Percentiles rank a stretch among this genome's conserved stretches.
These are phyloP conservation scores for Sarcophilus harrisii DNA, from an alignment of 2,797 vertebrate species.

Conservation along the genomic window DNA sequence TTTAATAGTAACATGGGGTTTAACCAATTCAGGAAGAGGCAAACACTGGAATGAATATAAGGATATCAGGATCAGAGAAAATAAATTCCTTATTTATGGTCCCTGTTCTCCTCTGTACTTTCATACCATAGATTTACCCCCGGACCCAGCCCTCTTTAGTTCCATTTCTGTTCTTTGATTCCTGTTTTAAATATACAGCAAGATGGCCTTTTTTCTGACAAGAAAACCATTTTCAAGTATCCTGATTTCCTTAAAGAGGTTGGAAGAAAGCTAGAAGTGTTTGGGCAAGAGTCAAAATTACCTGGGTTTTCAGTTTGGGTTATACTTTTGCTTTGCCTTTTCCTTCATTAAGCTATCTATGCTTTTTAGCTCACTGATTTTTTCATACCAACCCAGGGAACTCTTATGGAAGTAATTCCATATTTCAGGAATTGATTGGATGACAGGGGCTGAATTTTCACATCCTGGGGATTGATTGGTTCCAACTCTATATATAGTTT, in stretches of 20 bases:
- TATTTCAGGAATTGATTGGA: not conserved
- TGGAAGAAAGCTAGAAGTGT: not conserved
- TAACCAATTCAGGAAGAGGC: not conserved
- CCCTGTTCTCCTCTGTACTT: not conserved
- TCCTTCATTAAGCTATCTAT: not conserved
- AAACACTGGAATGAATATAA: not conserved
- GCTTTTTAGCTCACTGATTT: not conserved
- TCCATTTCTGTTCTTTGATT: not conserved
- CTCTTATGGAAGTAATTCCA: not conserved
- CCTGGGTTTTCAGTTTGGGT: not conserved
- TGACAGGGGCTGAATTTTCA: not conserved
- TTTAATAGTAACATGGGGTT: not conserved
- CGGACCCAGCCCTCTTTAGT: not conserved
- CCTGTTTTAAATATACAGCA: not conserved
- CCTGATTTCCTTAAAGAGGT: not conserved
- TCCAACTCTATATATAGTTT: not conserved
- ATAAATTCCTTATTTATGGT: not conserved
- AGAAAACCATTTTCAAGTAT: not conserved
- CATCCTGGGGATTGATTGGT: not conserved
- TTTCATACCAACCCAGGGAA: not conserved
- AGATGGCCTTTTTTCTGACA: not conserved
- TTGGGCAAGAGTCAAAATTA: not conserved
- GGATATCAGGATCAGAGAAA: not conserved
- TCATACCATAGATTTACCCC: not conserved
- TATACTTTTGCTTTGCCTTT: not conserved